Conservation (phyloP, 2,888 invertebrate genomes). For the Andrena praecox region DNA sequence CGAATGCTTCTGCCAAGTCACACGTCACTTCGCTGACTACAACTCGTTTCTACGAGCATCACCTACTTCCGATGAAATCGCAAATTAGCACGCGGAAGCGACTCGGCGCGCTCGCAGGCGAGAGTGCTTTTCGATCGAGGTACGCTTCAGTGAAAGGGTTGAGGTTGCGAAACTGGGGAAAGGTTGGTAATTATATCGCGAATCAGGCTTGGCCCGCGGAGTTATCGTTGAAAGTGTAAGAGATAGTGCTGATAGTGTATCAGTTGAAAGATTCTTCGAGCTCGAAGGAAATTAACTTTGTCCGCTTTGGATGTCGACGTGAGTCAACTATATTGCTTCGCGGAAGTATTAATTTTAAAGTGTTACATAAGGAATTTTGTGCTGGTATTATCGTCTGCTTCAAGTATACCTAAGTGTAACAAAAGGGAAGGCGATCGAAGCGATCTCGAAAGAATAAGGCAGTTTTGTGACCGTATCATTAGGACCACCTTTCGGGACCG, state of each 20-base stretch:
- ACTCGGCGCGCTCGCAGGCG: conserved; percentile 22
- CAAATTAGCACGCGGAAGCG: conserved; percentile 39
- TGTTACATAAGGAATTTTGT: too few species aligned
- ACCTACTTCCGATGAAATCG: conserved; percentile 19
- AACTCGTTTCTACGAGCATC: not conserved
- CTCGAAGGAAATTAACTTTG: not conserved
- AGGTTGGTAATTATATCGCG: conserved; percentile 26
- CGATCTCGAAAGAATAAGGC: conserved; percentile 38
- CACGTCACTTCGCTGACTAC: not conserved
- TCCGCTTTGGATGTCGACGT: too few species aligned
- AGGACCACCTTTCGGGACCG: conserved; percentile 69
- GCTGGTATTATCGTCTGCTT: not conserved
- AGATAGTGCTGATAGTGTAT: not conserved
- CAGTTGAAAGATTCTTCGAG: not conserved
- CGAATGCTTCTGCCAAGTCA: not conserved
- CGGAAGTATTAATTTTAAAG: too few species aligned
- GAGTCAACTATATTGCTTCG: too few species aligned
- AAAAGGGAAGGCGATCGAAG: conserved; percentile 25
- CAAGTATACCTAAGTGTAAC: conserved; percentile 1
- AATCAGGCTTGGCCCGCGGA: not conserved
- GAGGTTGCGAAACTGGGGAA: conserved; percentile 47
- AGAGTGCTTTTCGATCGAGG: conserved; percentile 20
- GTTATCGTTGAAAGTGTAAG: not conserved
- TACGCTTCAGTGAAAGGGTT: conserved; percentile 38
- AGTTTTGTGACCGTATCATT: conserved; percentile 70